phyloP scores from a whole-genome alignment of 1,140 invertebrate species.

The Brachionus rubens region DNA sequence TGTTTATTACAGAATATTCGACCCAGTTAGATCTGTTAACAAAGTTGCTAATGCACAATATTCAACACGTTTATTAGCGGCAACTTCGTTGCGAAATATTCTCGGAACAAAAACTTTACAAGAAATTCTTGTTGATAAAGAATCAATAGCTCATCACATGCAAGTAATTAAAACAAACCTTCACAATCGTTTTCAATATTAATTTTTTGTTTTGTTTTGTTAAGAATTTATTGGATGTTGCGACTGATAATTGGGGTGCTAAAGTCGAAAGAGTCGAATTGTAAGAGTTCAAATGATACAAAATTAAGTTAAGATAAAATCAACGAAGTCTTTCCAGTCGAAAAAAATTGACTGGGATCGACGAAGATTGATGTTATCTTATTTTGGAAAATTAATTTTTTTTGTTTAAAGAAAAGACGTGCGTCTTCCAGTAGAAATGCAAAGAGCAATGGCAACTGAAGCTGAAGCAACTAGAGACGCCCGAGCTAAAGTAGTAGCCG shows the following conservation, averaged over 20 bases:
- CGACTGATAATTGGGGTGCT: conserved; percentile 46
- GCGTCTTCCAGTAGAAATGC: conserved; percentile 51
- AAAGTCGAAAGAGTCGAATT: conserved; percentile 45
- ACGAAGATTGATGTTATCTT: no score
- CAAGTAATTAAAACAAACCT: neutral
- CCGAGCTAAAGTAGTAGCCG: conserved; percentile 52
- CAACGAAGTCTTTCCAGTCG: no score
- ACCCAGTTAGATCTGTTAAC: conserved; percentile 25
- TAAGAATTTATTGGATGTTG: conserved; percentile 8
- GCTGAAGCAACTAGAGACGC: conserved; percentile 56
- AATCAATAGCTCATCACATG: conserved; percentile 43
- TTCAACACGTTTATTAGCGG: conserved; percentile 47
- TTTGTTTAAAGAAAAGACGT: no score
- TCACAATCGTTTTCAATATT: neutral
- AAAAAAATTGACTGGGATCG: no score
- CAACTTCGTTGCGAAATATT: conserved; percentile 48
- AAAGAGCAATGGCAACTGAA: conserved; percentile 56
- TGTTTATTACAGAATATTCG: conserved; percentile 39
- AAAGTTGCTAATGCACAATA: conserved; percentile 48
- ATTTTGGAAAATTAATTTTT: no score
- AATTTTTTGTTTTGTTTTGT: neutral
- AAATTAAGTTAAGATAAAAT: no score
- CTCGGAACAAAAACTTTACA: conserved; percentile 48
- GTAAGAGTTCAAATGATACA: neutral
- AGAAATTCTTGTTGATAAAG: conserved; percentile 47